These are phyloP conservation scores for Verasper variegatus DNA, from an alignment of 2,113 vertebrate genomes.

Conservation along the genomic window DNA sequence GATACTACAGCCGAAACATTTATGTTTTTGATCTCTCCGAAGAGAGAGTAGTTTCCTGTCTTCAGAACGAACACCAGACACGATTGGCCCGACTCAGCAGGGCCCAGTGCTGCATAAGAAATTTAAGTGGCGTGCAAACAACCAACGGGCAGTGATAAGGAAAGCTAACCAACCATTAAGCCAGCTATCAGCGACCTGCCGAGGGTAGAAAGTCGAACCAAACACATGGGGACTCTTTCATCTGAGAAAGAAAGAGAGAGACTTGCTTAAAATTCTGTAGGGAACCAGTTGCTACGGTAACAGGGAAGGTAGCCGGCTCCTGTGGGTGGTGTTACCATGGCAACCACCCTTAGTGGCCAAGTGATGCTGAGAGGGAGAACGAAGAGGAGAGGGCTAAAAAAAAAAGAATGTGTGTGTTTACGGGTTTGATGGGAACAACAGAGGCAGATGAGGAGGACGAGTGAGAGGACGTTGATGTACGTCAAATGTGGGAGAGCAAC, in stretches of 20 bases:
- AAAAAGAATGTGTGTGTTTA: conserved; percentile 47
- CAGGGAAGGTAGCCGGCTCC: conserved; percentile 84
- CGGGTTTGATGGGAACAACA: conserved; percentile 45
- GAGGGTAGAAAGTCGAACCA: conserved; percentile 41
- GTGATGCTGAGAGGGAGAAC: conserved; percentile 78
- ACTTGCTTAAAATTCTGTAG: conserved; percentile 80
- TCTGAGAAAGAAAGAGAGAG: conserved; percentile 41
- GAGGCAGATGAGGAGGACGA: conserved; percentile 33
- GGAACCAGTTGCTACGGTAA: conserved; percentile 86
- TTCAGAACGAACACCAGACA: neutral
- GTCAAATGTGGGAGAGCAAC: conserved; percentile 11
- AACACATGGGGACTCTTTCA: conserved; percentile 60
- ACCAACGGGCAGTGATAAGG: conserved; percentile 34
- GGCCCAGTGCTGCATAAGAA: neutral
- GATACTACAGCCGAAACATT: neutral
- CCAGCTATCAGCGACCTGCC: conserved; percentile 22
- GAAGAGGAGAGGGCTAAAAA: conserved; percentile 43
- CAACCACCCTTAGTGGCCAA: conserved; percentile 83
- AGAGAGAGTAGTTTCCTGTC: neutral
- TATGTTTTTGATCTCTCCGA: neutral
- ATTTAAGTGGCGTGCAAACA: conserved; percentile 51
- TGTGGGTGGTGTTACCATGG: conserved; percentile 84
- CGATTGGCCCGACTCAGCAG: neutral
- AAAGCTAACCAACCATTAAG: conserved; percentile 48
- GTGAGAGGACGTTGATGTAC: conserved; percentile 17